Base-by-base conservation (phyloP, 2,113 vertebrate genomes). In the Misgurnus mizolepis region DNA sequence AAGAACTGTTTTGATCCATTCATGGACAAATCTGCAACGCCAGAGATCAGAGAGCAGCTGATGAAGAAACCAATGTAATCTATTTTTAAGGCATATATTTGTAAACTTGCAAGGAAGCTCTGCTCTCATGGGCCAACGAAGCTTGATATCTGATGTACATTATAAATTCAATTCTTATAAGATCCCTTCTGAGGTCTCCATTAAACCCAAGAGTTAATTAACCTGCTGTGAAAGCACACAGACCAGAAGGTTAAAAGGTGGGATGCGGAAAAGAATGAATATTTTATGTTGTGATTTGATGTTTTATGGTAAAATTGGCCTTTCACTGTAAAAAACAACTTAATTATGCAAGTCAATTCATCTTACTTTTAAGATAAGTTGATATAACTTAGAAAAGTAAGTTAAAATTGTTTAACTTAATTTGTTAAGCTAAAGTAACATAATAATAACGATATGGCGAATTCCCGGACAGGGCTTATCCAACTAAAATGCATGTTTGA, bases 221-320 rank as follows among this genome's bases (percentile, higher is more conserved):
- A 77, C 80, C 67, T n/a, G 45, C 73, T 76, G 66, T 53, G 80
- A 77, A 15, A 62, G 43, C 34, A 75, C 45, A 69, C 55, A 82
- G 73, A 49, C 55, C n/a, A 50, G 53, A 61, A 53, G 66, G 53
- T 70, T 64, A 72, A 22, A 22, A 55, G 47, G 40, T 60, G 11
- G 27, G 18, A 9, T 53, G 47, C 17, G 40, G 40, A 47, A 62
- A 80, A 72, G 41, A 55, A 71, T 80, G 17, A 65, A 72, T 80
- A 55, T 80, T 53, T 80, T 27, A 80, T 62, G 39, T 47, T 45
- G 34, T 71, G 45, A 49, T 80, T 64, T 72, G 68, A 64, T 80
- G 27, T 65, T 78, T 77, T 65, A 82, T 75, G 71, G 10, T 39
- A 67, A 67, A 67, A n/a, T n/a, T n/a, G n/a, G n/a, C n/a, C n/a